Conservation (phyloP, 2,888 invertebrate genomes). For the Acrobeloides nanus region DNA sequence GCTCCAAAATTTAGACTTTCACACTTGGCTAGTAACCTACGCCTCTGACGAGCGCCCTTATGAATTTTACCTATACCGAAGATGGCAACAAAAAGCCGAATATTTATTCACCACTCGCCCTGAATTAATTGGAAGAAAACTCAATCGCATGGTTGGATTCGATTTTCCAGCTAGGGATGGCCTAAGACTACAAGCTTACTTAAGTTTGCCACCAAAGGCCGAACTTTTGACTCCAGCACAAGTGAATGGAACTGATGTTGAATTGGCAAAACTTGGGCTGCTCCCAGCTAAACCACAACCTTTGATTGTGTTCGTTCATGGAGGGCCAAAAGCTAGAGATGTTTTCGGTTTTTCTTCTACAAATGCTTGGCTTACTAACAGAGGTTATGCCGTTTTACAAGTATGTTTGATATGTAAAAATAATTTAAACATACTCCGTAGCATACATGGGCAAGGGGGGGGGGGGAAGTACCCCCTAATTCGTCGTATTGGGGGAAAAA, state of each 20-base stretch:
- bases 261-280: conserved; percentile 45
- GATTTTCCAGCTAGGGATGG: conserved; percentile 49
- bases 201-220: conserved; percentile 46
- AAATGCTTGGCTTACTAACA: conserved; percentile 47
- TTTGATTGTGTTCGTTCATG: conserved; percentile 47
- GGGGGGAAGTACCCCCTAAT: no score
- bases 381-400: conserved; percentile 51
- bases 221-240: conserved; percentile 31
- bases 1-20: no score
- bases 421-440: no score
- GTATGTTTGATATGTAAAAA: no score
- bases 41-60: conserved; percentile 47
- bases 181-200: conserved; percentile 47
- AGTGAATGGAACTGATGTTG: conserved; percentile 36
- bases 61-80: conserved; percentile 37
- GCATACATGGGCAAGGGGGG: no score
- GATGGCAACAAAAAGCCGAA: conserved; percentile 37
- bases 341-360: conserved; percentile 43
- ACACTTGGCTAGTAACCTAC: conserved; percentile 49
- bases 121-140: conserved; percentile 33
- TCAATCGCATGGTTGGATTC: conserved; percentile 49
- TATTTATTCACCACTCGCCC: conserved; percentile 45
- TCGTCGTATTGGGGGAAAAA: no score
- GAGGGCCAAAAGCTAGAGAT: conserved; percentile 50
- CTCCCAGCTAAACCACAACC: conserved; percentile 44